Evolutionary conservation across 1,140 invertebrate species (phyloP).

Genomic region (Brachionus rotundiformis): DNA sequence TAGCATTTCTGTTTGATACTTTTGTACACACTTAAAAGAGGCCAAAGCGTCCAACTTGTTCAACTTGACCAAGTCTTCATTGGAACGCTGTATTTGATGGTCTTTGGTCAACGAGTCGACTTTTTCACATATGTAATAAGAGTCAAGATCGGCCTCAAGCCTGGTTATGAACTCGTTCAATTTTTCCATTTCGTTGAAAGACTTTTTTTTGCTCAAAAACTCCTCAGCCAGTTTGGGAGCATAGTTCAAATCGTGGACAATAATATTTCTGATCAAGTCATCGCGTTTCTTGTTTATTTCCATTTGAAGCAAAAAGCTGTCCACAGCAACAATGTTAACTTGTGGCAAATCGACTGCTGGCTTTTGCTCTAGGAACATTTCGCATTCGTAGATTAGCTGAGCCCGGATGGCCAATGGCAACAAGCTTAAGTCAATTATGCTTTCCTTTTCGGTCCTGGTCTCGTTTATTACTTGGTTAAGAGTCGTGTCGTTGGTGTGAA

Average conservation of each 20-base stretch:
- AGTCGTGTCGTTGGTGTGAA: neutral
- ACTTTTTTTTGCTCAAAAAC: slow-evolving; percentile 37
- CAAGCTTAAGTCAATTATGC: slow-evolving; percentile 33
- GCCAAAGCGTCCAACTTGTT: slow-evolving; percentile 45
- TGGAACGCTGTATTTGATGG: neutral
- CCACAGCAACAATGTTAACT: slow-evolving; percentile 19
- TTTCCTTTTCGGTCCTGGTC: slow-evolving; percentile 37
- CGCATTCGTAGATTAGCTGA: slow-evolving; percentile 29
- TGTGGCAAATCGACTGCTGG: neutral
- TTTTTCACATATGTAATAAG: slow-evolving; percentile 47
- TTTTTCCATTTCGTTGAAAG: slow-evolving; percentile 38
- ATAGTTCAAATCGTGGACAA: neutral
- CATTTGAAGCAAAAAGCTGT: slow-evolving; percentile 49
- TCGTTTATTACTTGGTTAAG: neutral
- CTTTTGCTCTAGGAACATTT: neutral
- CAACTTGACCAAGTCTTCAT: slow-evolving; percentile 33
- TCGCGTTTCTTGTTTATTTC: slow-evolving; percentile 48
- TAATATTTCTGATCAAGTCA: slow-evolving; percentile 1
- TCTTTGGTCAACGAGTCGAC: slow-evolving; percentile 30
- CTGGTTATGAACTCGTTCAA: slow-evolving; percentile 33
- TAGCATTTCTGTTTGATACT: slow-evolving; percentile 1
- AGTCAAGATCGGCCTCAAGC: slow-evolving; percentile 10
- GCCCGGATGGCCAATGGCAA: slow-evolving; percentile 26
- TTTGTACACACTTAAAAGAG: slow-evolving; percentile 41
- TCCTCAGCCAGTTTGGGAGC: slow-evolving; percentile 1